Conservation (phyloP, 2,797 vertebrate species). For the Paratrypauchen microcephalus region DNA sequence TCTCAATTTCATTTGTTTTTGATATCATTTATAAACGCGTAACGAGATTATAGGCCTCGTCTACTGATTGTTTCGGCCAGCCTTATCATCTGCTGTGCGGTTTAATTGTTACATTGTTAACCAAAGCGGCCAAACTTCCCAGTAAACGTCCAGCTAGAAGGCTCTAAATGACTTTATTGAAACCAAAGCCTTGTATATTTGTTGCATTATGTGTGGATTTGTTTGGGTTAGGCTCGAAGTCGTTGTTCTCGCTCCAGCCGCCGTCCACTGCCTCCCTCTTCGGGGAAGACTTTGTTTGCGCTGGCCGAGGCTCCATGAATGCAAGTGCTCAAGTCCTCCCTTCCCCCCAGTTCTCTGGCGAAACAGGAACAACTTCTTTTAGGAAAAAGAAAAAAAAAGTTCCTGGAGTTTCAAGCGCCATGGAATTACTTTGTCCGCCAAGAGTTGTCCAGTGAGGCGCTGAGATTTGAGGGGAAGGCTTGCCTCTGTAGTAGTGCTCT, state of each 20-base stretch:
- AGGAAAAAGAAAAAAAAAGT: slow-evolving; percentile 76
- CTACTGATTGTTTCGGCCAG: slow-evolving; percentile 69
- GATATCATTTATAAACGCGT: slow-evolving; percentile 59
- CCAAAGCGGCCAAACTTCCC: slow-evolving; percentile 71
- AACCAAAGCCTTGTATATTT: slow-evolving; percentile 27
- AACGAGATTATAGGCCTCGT: slow-evolving; percentile 68
- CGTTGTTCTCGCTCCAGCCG: slow-evolving; percentile 70
- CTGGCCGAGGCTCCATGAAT: slow-evolving; percentile 79
- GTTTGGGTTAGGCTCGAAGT: slow-evolving; percentile 56
- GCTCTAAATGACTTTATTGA: slow-evolving; percentile 44
- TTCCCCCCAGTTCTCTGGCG: slow-evolving; percentile 74
- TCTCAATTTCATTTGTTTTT: slow-evolving; percentile 48
- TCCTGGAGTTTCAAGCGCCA: slow-evolving; percentile 80
- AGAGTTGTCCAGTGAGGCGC: slow-evolving; percentile 78
- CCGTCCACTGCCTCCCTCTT: slow-evolving; percentile 76
- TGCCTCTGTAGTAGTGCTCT: slow-evolving; percentile 47
- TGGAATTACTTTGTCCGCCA: slow-evolving; percentile 77
- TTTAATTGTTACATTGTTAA: slow-evolving; percentile 78
- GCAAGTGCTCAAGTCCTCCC: slow-evolving; percentile 76
- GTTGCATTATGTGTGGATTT: slow-evolving; percentile 23
- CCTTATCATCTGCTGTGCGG: slow-evolving; percentile 68
- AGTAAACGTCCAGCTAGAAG: slow-evolving; percentile 47
- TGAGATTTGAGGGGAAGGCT: slow-evolving; percentile 68
- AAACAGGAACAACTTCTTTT: slow-evolving; percentile 83
- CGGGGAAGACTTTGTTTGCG: slow-evolving; percentile 81